Evolutionary conservation across 2,113 vertebrate species (phyloP).

Genomic region (Strix aluco): DNA sequence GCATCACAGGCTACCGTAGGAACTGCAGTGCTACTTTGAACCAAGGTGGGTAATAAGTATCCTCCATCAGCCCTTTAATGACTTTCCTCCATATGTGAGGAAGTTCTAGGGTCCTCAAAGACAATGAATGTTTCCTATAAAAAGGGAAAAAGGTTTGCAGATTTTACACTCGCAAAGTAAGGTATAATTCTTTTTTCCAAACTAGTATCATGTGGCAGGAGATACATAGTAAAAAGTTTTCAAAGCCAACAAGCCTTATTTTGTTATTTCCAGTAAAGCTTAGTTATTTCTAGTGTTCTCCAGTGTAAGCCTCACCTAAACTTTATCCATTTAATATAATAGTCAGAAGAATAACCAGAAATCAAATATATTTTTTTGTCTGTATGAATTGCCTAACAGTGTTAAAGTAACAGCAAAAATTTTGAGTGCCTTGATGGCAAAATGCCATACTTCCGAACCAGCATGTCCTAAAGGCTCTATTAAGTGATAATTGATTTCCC

Average conservation of each 20-base stretch:
- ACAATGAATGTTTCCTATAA: not conserved
- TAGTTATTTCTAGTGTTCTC: slow-evolving; percentile 6
- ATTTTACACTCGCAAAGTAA: not conserved
- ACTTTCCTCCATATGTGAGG: not conserved
- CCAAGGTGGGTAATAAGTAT: rapidly evolving
- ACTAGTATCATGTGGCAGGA: not conserved
- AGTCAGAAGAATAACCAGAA: slow-evolving; percentile 38
- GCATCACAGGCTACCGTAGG: not conserved
- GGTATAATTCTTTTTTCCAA: not conserved
- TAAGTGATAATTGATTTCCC: slow-evolving; percentile 31
- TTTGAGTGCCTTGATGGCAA: slow-evolving; percentile 63
- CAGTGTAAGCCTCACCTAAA: not conserved
- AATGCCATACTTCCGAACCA: slow-evolving; percentile 13
- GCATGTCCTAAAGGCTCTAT: not conserved
- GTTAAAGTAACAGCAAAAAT: slow-evolving; percentile 22
- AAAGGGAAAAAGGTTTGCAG: not conserved
- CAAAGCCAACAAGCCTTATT: not conserved
- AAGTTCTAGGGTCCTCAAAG: not conserved
- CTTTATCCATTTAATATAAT: not conserved
- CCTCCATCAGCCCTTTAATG: not conserved
- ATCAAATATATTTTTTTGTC: slow-evolving; percentile 46
- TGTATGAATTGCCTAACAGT: not conserved
- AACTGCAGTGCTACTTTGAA: not conserved
- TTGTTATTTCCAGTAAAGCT: not conserved
- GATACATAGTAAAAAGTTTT: not conserved